phyloP scores from a whole-genome alignment of 1,140 invertebrate genomes.

The Aphelenchoides avenae region DNA sequence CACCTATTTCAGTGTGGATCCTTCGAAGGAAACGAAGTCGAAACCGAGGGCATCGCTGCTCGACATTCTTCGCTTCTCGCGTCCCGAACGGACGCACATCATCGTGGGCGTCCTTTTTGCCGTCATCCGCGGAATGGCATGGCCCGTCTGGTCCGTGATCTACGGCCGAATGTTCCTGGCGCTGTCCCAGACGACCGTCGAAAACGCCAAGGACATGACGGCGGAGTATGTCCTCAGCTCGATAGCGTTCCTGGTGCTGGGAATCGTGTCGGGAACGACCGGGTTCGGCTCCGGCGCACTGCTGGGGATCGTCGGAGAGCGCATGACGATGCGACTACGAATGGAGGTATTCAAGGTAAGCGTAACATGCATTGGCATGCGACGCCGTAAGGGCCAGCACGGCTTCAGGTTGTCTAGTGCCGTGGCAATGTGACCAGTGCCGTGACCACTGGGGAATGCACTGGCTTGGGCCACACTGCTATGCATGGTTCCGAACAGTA shows the following conservation, averaged over 20 bases:
- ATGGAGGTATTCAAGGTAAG: constrained; percentile 27
- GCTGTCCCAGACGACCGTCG: constrained; percentile 19
- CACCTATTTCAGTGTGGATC: too few species aligned
- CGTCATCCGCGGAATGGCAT: constrained; percentile 43
- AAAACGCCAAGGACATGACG: constrained; percentile 1
- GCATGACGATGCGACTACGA: constrained; percentile 30
- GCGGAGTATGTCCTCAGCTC: constrained; percentile 12
- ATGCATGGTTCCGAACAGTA: too few species aligned
- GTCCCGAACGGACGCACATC: constrained; percentile 29
- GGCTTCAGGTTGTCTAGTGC: background rate
- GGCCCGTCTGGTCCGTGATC: constrained; percentile 55
- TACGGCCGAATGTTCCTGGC: constrained; percentile 51
- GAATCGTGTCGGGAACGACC: constrained; percentile 24
- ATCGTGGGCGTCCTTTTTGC: constrained; percentile 12
- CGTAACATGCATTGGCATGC: background rate
- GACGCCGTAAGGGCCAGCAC: too few species aligned
- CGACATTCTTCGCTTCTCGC: constrained; percentile 46
- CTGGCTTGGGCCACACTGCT: too few species aligned
- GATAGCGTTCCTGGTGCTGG: constrained; percentile 33
- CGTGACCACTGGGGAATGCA: too few species aligned
- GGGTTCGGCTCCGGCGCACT: constrained; percentile 47
- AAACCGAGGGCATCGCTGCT: constrained; percentile 33
- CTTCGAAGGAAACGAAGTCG: constrained; percentile 42
- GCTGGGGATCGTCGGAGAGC: constrained; percentile 47
- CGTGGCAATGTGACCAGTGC: too few species aligned